A percentile compares a stretch with the other conserved stretches of the same genome.
Evolutionary conservation across 2,113 vertebrate species (phyloP).

Genomic region (Speoplatyrhinus poulsoni): DNA sequence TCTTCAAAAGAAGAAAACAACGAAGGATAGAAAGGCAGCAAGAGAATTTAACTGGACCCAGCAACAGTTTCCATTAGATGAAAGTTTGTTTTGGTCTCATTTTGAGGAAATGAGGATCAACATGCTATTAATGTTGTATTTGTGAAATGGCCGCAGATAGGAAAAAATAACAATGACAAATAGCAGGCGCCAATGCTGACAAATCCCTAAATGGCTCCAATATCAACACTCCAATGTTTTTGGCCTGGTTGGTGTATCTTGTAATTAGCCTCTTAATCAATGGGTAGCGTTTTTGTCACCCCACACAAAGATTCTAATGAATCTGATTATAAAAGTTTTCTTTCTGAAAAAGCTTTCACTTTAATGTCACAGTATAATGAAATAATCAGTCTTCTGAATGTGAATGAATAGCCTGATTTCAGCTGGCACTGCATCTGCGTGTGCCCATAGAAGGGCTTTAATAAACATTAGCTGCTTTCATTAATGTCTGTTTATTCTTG

Average conservation of each 20-base stretch:
- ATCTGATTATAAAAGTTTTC: slow-evolving; percentile 63
- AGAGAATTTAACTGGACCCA: slow-evolving; percentile 4
- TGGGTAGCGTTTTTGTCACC: slow-evolving; percentile 62
- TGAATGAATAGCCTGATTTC: slow-evolving; percentile 35
- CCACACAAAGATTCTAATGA: slow-evolving; percentile 62
- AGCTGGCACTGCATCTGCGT: slow-evolving; percentile 4
- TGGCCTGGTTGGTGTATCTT: slow-evolving; percentile 51
- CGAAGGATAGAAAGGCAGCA: slow-evolving; percentile 8
- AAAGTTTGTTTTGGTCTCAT: slow-evolving; percentile 40
- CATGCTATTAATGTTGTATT: slow-evolving; percentile 37
- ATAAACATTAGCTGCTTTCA: slow-evolving; percentile 58
- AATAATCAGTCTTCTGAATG: slow-evolving; percentile 74
- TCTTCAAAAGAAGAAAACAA: slow-evolving; percentile 52
- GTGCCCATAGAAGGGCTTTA: slow-evolving; percentile 51
- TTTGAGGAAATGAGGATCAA: slow-evolving; percentile 35
- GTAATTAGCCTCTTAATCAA: slow-evolving; percentile 76
- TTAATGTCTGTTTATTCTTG: slow-evolving; percentile 57
- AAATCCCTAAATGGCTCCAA: slow-evolving; percentile 45
- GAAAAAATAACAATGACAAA: slow-evolving; percentile 45
- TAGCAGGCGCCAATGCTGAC: slow-evolving; percentile 20
- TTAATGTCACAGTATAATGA: slow-evolving; percentile 65
- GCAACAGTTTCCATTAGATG: slow-evolving; percentile 31
- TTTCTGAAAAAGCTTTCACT: slow-evolving; percentile 58
- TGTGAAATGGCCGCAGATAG: slow-evolving; percentile 35
- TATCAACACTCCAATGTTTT: slow-evolving; percentile 44